Evolutionary conservation across 2,797 vertebrate genomes (phyloP).

Genomic region (Sebastiscus tertius): DNA sequence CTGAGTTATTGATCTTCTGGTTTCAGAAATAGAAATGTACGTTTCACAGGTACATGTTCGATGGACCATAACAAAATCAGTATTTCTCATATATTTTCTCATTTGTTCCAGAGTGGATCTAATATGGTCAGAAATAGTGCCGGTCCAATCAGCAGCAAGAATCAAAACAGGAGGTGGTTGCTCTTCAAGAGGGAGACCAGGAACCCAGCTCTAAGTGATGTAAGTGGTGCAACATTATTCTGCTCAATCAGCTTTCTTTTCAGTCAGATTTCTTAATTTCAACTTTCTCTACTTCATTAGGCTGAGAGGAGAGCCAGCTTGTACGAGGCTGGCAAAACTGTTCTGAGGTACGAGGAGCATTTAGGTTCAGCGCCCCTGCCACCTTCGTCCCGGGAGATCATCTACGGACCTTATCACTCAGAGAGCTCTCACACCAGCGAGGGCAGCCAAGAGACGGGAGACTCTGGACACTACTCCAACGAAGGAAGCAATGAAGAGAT

Average conservation of each 20-base stretch:
- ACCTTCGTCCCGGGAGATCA: slow-evolving; percentile 73
- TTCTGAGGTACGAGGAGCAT: slow-evolving; percentile 78
- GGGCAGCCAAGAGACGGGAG: slow-evolving; percentile 91
- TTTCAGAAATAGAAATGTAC: not conserved
- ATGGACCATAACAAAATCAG: not conserved
- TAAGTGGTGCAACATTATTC: slow-evolving; percentile 64
- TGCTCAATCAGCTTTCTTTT: not conserved
- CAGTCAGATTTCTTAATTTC: not conserved
- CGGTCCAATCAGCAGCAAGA: slow-evolving; percentile 80
- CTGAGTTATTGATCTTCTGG: not conserved
- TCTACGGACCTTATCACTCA: slow-evolving; percentile 71
- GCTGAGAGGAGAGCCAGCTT: slow-evolving; percentile 80
- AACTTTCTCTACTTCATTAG: slow-evolving; percentile 62
- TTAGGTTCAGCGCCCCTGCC: slow-evolving; percentile 70
- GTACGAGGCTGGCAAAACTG: slow-evolving; percentile 84
- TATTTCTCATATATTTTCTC: not conserved
- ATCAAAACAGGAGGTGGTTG: slow-evolving; percentile 80
- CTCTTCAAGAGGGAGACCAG: slow-evolving; percentile 74
- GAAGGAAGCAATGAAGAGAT: slow-evolving; percentile 88
- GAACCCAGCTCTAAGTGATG: slow-evolving; percentile 80
- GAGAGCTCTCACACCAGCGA: slow-evolving; percentile 91
- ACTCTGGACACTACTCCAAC: slow-evolving; percentile 92
- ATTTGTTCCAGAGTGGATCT: slow-evolving; percentile 84
- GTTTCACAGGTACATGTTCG: not conserved
- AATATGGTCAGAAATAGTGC: slow-evolving; percentile 84